These are phyloP conservation scores for Stenchaetothrips biformis DNA, from an alignment of 2,888 invertebrate species.

Conservation along the genomic window DNA sequence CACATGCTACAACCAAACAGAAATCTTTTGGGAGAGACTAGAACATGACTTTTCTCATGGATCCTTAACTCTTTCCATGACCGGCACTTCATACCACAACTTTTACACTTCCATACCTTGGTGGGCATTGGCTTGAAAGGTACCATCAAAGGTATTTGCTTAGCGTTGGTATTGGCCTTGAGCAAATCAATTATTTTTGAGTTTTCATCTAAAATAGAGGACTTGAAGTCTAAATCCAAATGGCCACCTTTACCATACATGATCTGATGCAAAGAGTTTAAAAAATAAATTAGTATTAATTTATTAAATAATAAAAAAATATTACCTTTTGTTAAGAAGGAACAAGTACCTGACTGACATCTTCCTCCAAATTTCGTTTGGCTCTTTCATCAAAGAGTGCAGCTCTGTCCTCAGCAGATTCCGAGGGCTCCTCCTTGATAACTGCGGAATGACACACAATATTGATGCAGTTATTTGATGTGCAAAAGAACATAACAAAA, in stretches of 20 bases:
- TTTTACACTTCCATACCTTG: slow-evolving; percentile 2
- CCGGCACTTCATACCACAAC: neutral
- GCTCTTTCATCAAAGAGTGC: slow-evolving; percentile 8
- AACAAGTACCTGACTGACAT: slow-evolving; percentile 23
- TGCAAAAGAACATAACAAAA: neutral
- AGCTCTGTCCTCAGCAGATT: neutral
- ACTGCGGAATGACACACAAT: neutral
- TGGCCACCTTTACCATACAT: slow-evolving; percentile 14
- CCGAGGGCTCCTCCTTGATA: neutral
- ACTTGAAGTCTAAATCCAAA: neutral
- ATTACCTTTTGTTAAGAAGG: neutral
- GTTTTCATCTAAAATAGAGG: neutral
- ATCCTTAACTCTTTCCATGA: neutral
- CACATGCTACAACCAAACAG: slow-evolving; percentile 33
- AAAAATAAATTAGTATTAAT: neutral
- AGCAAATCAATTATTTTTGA: neutral
- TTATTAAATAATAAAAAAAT: neutral
- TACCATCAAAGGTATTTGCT: neutral
- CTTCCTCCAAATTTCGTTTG: slow-evolving; percentile 21
- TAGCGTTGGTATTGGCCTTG: neutral
- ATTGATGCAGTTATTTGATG: no score
- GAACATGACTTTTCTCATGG: neutral
- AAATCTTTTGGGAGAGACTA: neutral
- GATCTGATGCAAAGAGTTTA: neutral
- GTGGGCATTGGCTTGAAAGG: neutral